These are phyloP conservation scores for Lepidochitona cinerea DNA, from an alignment of 2,888 invertebrate genomes.

Conservation along the genomic window DNA sequence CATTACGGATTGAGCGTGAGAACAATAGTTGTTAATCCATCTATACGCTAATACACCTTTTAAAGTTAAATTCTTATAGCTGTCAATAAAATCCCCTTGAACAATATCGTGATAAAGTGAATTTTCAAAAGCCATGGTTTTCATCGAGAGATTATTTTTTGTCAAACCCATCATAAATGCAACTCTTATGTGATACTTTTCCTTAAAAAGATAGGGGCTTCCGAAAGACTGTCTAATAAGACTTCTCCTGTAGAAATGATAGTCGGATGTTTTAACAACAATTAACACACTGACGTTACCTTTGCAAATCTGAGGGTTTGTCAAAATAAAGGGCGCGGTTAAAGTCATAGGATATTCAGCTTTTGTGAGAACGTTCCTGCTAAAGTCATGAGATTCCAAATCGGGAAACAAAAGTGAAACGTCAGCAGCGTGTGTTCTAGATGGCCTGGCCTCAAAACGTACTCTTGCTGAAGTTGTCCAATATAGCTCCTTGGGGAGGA, in stretches of 20 bases:
- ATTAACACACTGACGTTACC: not conserved
- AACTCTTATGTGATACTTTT: not conserved
- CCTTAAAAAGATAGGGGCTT: not conserved
- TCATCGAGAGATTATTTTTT: not conserved
- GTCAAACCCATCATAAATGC: not conserved
- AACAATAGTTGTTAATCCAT: not conserved
- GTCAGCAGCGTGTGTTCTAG: no score
- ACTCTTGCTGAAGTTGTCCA: no score
- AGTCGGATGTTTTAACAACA: not conserved
- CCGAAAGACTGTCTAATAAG: not conserved
- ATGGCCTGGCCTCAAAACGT: no score
- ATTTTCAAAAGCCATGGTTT: not conserved
- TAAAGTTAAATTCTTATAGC: not conserved
- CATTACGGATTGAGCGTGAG: not conserved
- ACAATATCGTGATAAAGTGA: not conserved
- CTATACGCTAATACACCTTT: not conserved
- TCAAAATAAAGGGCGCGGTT: not conserved
- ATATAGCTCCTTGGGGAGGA: no score
- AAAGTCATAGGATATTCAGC: not conserved
- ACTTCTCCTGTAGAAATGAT: not conserved
- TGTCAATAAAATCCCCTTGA: not conserved
- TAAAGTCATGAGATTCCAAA: no score
- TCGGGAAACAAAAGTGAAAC: no score
- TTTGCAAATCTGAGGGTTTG: not conserved
- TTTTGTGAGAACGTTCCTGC: no score